Evolutionary conservation across 2,888 invertebrate genomes (phyloP).

Genomic region (Aleiodes leptofemur): DNA sequence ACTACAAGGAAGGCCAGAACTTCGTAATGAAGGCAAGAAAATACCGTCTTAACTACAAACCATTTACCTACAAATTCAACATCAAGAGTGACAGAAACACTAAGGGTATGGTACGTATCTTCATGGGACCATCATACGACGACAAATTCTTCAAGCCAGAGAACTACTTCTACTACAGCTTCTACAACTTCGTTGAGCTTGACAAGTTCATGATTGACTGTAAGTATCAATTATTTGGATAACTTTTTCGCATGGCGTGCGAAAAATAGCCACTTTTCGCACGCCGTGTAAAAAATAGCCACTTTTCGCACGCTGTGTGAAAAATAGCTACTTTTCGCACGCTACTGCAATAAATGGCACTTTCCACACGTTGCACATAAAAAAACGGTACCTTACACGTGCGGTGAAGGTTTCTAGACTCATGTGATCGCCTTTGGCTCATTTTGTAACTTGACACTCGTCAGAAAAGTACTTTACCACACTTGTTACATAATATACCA

Average conservation of each 20-base stretch:
- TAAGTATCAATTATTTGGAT: constrained; percentile 70
- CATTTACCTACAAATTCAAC: constrained; percentile 80
- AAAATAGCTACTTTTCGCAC: too few relatives aligned
- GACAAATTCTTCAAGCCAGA: constrained; percentile 74
- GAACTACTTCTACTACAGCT: constrained; percentile 67
- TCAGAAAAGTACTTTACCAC: too few relatives aligned
- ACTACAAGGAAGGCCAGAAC: constrained; percentile 74
- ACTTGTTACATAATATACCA: too few relatives aligned
- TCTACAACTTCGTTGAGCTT: constrained; percentile 79
- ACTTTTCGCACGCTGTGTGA: too few relatives aligned
- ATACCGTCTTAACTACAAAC: constrained; percentile 83
- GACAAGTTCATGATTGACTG: constrained; percentile 78
- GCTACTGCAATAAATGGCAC: too few relatives aligned
- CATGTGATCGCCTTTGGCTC: not conserved
- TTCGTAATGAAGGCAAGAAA: constrained; percentile 80
- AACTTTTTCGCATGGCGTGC: not conserved
- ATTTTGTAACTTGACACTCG: too few relatives aligned
- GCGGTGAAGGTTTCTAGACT: too few relatives aligned
- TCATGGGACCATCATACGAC: constrained; percentile 83
- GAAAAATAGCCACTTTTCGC: too few relatives aligned
- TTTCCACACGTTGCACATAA: too few relatives aligned
- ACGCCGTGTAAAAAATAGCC: too few relatives aligned
- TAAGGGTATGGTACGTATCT: constrained; percentile 80
- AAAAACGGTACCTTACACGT: too few relatives aligned
- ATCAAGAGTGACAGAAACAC: constrained; percentile 80